Evolutionary conservation across 2,888 invertebrate genomes (phyloP).

Genomic region (Lathronympha strigana): DNA sequence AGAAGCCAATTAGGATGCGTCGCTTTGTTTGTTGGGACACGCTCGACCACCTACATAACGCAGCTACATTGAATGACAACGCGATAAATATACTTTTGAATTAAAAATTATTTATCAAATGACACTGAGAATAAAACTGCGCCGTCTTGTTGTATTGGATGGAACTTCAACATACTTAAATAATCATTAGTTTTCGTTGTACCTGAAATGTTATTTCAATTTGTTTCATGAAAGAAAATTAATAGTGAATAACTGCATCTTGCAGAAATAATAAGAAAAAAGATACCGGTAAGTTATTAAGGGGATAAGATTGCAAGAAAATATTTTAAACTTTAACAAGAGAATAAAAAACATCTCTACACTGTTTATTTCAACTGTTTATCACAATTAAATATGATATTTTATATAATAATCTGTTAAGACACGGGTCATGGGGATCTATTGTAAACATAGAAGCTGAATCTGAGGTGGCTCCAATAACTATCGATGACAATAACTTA

Average conservation of each 20-base stretch:
- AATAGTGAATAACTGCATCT: no score
- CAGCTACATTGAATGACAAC: slow-evolving; percentile 2
- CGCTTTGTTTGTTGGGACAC: background rate
- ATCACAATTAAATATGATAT: background rate
- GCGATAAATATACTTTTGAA: background rate
- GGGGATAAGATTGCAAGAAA: no score
- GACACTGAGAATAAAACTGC: background rate
- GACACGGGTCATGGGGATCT: no score
- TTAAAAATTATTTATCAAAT: background rate
- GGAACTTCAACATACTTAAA: background rate
- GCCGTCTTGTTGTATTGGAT: background rate
- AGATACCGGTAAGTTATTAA: no score
- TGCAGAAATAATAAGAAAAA: no score
- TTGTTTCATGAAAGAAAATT: no score
- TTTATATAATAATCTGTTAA: background rate
- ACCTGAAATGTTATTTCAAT: background rate
- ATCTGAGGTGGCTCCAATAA: slow-evolving; percentile 17
- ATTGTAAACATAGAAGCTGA: slow-evolving; percentile 17
- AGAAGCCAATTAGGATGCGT: slow-evolving; percentile 4
- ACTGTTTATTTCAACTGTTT: no score
- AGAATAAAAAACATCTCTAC: no score
- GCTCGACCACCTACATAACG: slow-evolving; percentile 1
- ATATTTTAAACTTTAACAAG: no score
- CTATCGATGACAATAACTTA: slow-evolving; percentile 37
- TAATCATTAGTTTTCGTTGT: background rate